phyloP scores from a whole-genome alignment of 64 coral and sea anemone genomes.

The Stylophora pistillata region DNA sequence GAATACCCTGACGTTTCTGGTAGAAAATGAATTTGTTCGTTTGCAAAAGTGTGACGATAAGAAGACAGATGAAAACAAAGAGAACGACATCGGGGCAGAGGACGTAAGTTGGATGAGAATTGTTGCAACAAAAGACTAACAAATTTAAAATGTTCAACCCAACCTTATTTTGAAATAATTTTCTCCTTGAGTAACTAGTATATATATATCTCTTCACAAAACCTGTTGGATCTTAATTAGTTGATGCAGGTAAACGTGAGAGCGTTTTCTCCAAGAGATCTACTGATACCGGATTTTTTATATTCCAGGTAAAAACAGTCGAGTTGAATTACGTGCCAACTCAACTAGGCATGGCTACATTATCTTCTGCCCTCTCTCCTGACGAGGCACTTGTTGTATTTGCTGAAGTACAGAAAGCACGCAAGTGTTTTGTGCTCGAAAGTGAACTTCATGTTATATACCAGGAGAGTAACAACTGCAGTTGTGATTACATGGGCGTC shows the following conservation, averaged over 20 bases:
- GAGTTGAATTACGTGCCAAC: constrained; percentile 81
- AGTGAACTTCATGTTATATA: constrained; percentile 95
- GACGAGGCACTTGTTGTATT: constrained; percentile 93
- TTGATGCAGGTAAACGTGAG: no score
- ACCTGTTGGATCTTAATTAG: no score
- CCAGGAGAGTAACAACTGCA: constrained; percentile 52
- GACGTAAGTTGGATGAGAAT: constrained; percentile 2
- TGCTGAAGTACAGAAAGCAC: constrained; percentile 92
- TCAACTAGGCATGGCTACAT: constrained; percentile 86
- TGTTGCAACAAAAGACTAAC: background rate
- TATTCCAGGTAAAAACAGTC: constrained; percentile 1
- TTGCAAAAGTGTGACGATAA: constrained; percentile 46
- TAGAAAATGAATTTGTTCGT: constrained; percentile 91
- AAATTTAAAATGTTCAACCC: no score
- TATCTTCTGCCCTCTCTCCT: constrained; percentile 92
- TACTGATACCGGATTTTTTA: background rate
- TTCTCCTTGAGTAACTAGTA: no score
- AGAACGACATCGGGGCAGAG: background rate
- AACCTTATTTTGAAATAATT: no score
- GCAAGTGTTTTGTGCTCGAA: constrained; percentile 96
- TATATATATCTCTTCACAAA: no score
- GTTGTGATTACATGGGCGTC: background rate
- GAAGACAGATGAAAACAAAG: constrained; percentile 22
- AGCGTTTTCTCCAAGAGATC: background rate
- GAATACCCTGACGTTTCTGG: constrained; percentile 76